phyloP scores from a whole-genome alignment of 2,797 vertebrate species.

The Cossypha polioptera region DNA sequence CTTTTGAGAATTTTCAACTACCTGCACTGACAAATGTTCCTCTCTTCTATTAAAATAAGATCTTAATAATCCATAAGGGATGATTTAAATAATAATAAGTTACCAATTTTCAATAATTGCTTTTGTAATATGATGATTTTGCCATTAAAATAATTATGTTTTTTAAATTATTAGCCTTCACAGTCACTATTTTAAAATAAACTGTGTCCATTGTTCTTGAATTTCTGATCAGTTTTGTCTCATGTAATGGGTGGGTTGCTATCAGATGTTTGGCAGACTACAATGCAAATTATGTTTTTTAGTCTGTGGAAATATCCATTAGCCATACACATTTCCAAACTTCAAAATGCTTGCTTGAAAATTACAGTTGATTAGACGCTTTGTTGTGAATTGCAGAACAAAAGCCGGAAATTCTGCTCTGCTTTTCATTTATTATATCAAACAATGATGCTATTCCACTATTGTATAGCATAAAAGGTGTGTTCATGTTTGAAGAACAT shows the following conservation, averaged over 20 bases:
- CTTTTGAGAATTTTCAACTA: neutral
- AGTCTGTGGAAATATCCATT: neutral
- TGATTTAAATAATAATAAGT: neutral
- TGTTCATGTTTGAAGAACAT: slow-evolving; percentile 31
- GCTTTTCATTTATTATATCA: slow-evolving; percentile 45
- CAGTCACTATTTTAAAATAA: neutral
- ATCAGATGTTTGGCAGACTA: slow-evolving; percentile 36
- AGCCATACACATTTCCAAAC: neutral
- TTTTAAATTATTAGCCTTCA: neutral
- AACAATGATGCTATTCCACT: slow-evolving; percentile 17
- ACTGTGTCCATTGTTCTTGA: neutral
- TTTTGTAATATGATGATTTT: neutral
- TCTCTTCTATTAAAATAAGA: neutral
- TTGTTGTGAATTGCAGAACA: slow-evolving; percentile 43
- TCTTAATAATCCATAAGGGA: neutral
- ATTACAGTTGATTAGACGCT: slow-evolving; percentile 39
- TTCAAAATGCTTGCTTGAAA: slow-evolving; percentile 51
- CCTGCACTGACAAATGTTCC: neutral
- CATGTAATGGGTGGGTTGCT: neutral
- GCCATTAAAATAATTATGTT: neutral
- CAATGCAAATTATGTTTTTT: slow-evolving; percentile 13
- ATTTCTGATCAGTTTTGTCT: neutral
- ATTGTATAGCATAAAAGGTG: slow-evolving; percentile 31
- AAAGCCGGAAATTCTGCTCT: neutral
- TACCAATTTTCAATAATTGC: neutral